A percentile compares a stretch with the other conserved stretches of the same genome.
Conservation (phyloP, 2,797 vertebrate genomes). For the Characodon lateralis region DNA sequence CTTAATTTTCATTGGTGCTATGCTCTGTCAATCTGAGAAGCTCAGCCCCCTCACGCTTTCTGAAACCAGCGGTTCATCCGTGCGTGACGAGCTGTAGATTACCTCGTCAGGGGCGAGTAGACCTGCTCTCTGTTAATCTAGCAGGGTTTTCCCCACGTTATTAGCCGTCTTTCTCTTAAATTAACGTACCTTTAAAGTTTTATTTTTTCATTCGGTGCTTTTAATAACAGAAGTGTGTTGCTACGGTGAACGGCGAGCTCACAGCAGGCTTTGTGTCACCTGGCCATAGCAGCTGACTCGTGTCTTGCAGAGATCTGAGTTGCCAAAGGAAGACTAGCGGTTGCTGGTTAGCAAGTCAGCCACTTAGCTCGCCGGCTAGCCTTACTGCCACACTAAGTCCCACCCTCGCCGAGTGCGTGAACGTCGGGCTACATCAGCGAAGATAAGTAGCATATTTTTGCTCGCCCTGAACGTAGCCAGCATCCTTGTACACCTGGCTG, state of each 20-base stretch:
- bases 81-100: slow-evolving; percentile 26
- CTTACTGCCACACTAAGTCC: slow-evolving; percentile 62
- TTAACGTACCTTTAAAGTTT: slow-evolving; percentile 4
- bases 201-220: slow-evolving; percentile 3
- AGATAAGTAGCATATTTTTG: slow-evolving; percentile 41
- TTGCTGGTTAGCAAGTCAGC: slow-evolving; percentile 55
- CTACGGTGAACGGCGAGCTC: slow-evolving; percentile 18
- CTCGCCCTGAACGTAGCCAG: slow-evolving; percentile 56
- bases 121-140: slow-evolving; percentile 17
- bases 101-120: slow-evolving; percentile 28
- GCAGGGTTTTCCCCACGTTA: slow-evolving; percentile 6
- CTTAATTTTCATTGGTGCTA: slow-evolving; percentile 11
- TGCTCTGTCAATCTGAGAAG: slow-evolving; percentile 42
- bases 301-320: slow-evolving; percentile 34
- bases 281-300: slow-evolving; percentile 31
- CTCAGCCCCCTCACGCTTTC: slow-evolving; percentile 69
- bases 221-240: slow-evolving; percentile 9
- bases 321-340: slow-evolving; percentile 36
- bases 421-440: slow-evolving; percentile 66
- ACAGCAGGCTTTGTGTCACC: slow-evolving; percentile 32
- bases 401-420: slow-evolving; percentile 70
- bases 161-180: background rate
- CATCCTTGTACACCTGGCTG: slow-evolving; percentile 56
- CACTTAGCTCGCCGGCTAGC: slow-evolving; percentile 59
- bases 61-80: slow-evolving; percentile 24